Percentiles rank a stretch among this genome's conserved stretches.
phyloP scores from a whole-genome alignment of 92 coral and sea anemone genomes.

The Epizoanthus rinbou region DNA sequence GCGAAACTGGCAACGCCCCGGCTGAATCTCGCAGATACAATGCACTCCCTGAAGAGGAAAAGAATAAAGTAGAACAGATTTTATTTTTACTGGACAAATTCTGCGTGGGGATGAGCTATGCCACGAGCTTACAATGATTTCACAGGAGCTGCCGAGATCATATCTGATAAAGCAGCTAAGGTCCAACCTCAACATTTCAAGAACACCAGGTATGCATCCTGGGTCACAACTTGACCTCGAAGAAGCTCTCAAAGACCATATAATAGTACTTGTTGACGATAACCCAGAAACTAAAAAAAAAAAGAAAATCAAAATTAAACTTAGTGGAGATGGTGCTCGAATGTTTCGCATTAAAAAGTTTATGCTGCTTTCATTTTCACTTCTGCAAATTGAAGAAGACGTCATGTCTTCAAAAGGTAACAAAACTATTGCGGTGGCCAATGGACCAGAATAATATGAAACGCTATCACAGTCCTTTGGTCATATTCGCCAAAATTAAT shows the following conservation, averaged over 20 bases:
- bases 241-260: slow-evolving; percentile 45
- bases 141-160: slow-evolving; percentile 57
- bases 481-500: slow-evolving; percentile 39
- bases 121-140: slow-evolving; percentile 52
- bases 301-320: slow-evolving; percentile 52
- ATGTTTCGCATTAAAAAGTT: slow-evolving; percentile 63
- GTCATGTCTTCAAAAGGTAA: slow-evolving; percentile 72
- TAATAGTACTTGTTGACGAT: slow-evolving; percentile 24
- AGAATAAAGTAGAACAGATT: no score
- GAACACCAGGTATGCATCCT: slow-evolving; percentile 49
- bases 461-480: slow-evolving; percentile 43
- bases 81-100: slow-evolving; percentile 58
- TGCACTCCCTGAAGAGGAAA: no score
- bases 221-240: slow-evolving; percentile 60
- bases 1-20: no score
- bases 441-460: slow-evolving; percentile 71
- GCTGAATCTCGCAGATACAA: no score
- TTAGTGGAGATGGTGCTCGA: slow-evolving; percentile 72
- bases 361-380: slow-evolving; percentile 59
- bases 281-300: slow-evolving; percentile 48
- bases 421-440: slow-evolving; percentile 61
- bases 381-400: slow-evolving; percentile 53
- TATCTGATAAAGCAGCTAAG: slow-evolving; percentile 63
- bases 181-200: slow-evolving; percentile 51
- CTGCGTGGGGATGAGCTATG: slow-evolving; percentile 63